A percentile compares a stretch with the other conserved stretches of the same genome.
These are phyloP conservation scores for Cybosia mesomella DNA, from an alignment of 2,888 invertebrate genomes.

Conservation along the genomic window DNA sequence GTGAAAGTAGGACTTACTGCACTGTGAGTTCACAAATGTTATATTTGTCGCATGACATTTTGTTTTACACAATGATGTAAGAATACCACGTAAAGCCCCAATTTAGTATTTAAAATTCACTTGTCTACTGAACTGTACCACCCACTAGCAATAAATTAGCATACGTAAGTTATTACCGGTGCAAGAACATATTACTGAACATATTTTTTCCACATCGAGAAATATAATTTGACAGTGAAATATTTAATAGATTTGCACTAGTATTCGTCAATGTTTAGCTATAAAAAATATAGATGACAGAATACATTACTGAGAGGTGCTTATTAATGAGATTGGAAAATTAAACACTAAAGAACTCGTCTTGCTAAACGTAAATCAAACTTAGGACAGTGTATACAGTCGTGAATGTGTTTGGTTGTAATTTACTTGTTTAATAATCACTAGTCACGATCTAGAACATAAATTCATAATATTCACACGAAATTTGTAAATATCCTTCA, in stretches of 20 bases:
- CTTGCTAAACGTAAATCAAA: slow-evolving; percentile 40
- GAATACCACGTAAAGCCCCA: slow-evolving; percentile 38
- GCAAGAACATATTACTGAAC: slow-evolving; percentile 17
- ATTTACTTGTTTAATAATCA: slow-evolving; percentile 34
- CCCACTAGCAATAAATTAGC: slow-evolving; percentile 36
- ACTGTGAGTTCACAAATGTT: slow-evolving; percentile 57
- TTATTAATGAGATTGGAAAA: slow-evolving; percentile 8
- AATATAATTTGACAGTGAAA: slow-evolving; percentile 37
- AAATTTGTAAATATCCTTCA: slow-evolving; percentile 47
- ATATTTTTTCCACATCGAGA: slow-evolving; percentile 20
- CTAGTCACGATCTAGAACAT: slow-evolving; percentile 51
- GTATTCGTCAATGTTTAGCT: slow-evolving; percentile 28
- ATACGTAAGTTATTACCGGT: slow-evolving; percentile 36
- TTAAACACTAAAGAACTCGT: slow-evolving; percentile 22
- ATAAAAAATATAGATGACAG: slow-evolving; percentile 35
- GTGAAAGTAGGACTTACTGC: slow-evolving; percentile 80
- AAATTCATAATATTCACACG: slow-evolving; percentile 50
- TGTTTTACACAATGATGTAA: slow-evolving; percentile 41
- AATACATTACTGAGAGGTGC: neutral
- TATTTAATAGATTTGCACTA: slow-evolving; percentile 26
- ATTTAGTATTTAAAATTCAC: slow-evolving; percentile 40
- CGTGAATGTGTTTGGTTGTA: slow-evolving; percentile 27
- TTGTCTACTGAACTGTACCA: slow-evolving; percentile 43
- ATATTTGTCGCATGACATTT: slow-evolving; percentile 54
- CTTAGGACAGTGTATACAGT: slow-evolving; percentile 24